Evolutionary conservation across 1,140 invertebrate genomes (phyloP), one percentile per base, ranked within the genome.

Genomic region (Cherax quadricarinatus): DNA sequence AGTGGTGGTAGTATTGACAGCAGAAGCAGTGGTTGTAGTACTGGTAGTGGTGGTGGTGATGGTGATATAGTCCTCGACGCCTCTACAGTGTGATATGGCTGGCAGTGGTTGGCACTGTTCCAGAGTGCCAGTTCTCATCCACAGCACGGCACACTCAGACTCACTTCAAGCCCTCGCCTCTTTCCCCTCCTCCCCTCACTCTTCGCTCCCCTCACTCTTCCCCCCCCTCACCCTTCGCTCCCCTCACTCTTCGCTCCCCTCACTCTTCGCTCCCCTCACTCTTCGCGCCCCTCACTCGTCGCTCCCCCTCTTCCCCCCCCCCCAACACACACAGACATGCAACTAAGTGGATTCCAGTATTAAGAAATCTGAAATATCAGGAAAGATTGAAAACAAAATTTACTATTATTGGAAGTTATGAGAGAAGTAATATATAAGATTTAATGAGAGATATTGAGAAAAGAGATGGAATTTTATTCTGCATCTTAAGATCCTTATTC

Each of bases 71-170:
- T 21, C 30, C 60, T 70, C 6, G 16, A 16, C 10, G 48, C 30
- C 60, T 30, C 83, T 85, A 70, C 24, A 62, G 83, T 70, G 66
- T 85, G 48, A 53, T 85, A 60, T 85, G 24, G 53, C 83, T 85
- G 82, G 82, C 82, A 41, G 0, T 85, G 24, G 53, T 60, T 85
- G 53, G 53, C 53, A 85, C 24, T 70, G 83, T 60, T 18, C 83
- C 83, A 85, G 83, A 53, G 83, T 24, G 83, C 49, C 53, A 57
- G 53, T 53, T 85, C 60, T 48, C n/a, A 21, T 53, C 66, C 53
- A 14, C 83, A 62, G 14, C 24, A 14, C 21, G 82, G 53, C 62
- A 62, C 57, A 16, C 83, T 70, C 48, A 70, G 30, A 41, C 30
- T 41, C 30, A 41, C 30, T 41, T 41, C 30, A 41, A 41, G 30